phyloP scores from a whole-genome alignment of 2,888 invertebrate genomes.

The Cenopis cana region DNA sequence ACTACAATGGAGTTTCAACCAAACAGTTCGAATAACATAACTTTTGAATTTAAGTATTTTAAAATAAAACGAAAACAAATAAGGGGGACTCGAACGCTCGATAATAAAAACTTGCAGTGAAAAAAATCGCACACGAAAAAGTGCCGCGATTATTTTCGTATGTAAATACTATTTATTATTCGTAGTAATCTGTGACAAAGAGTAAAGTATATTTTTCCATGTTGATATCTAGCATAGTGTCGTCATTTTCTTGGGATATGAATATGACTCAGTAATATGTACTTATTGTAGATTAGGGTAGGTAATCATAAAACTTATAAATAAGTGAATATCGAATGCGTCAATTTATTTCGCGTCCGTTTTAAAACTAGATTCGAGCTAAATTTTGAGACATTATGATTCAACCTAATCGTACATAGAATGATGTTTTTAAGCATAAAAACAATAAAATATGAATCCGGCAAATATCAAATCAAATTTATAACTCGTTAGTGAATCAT shows the following conservation, averaged over 20 bases:
- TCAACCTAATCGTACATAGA: background rate
- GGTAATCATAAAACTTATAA: background rate
- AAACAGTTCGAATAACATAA: too few species aligned
- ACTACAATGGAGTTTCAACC: too few species aligned
- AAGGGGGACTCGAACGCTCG: too few species aligned
- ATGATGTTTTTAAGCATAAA: background rate
- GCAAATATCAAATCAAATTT: slow-evolving; percentile 1
- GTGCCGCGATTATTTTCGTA: too few species aligned
- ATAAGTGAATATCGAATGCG: background rate
- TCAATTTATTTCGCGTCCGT: background rate
- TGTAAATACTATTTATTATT: background rate
- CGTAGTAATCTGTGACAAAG: background rate
- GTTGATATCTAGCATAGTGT: background rate
- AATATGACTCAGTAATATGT: background rate
- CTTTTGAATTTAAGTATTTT: too few species aligned
- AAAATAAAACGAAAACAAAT: too few species aligned
- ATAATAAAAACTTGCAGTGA: too few species aligned
- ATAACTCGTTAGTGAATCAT: slow-evolving; percentile 3
- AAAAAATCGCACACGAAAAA: too few species aligned
- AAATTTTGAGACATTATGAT: background rate
- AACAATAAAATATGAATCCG: slow-evolving; percentile 9
- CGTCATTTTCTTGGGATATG: background rate
- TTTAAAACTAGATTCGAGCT: background rate
- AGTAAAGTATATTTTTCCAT: background rate
- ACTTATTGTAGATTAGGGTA: background rate